These are phyloP conservation scores for Petromus typicus DNA, from an alignment of 2,113 vertebrate genomes.

Conservation along the genomic window DNA sequence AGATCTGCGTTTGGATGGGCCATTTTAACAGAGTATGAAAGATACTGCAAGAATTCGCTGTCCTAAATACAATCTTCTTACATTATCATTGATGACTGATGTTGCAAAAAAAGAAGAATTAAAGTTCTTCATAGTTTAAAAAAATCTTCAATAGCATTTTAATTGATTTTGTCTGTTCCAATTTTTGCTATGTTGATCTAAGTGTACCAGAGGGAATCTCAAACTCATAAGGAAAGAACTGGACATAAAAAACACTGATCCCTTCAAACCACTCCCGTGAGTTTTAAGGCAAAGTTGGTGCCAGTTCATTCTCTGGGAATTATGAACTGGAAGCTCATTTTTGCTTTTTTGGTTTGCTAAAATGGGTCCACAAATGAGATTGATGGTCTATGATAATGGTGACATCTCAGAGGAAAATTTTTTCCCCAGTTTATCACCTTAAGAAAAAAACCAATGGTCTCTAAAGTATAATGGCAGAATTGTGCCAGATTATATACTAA, in stretches of 20 bases:
- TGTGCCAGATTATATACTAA: conserved; percentile 4
- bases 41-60: not conserved
- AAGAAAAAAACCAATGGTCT: conserved; percentile 30
- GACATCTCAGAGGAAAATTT: not conserved
- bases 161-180: not conserved
- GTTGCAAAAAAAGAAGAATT: conserved; percentile 27
- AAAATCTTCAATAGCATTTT: not conserved
- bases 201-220: not conserved
- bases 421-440: not conserved
- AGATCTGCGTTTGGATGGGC: not conserved
- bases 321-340: not conserved
- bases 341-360: not conserved
- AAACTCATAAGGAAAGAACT: not conserved
- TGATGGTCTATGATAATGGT: not conserved
- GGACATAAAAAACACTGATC: not conserved
- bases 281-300: not conserved
- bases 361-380: not conserved
- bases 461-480: not conserved
- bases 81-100: not conserved
- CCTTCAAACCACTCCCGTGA: not conserved
- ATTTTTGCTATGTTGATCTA: not conserved
- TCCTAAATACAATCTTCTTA: not conserved
- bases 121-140: not conserved
- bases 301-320: not conserved
- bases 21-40: not conserved